Evolutionary conservation across 2,797 vertebrate genomes (phyloP).

Genomic region (Luscinia luscinia): DNA sequence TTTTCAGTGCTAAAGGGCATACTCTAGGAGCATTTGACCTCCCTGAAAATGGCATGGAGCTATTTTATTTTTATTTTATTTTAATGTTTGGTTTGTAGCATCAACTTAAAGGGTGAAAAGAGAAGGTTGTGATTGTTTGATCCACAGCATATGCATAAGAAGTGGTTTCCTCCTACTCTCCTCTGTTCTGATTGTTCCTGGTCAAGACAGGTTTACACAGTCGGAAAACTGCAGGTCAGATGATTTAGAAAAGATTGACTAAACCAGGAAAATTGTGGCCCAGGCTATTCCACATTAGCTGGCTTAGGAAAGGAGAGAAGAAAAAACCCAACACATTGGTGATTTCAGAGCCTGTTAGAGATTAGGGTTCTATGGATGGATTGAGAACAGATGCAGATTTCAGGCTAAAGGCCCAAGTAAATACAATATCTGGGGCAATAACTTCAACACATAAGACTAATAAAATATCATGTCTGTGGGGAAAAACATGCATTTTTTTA

Average conservation of each 20-base stretch:
- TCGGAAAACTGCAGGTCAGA: background rate
- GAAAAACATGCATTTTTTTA: background rate
- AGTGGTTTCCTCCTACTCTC: background rate
- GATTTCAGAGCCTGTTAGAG: background rate
- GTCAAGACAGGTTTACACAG: background rate
- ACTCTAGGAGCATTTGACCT: background rate
- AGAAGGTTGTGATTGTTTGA: background rate
- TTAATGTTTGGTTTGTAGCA: background rate
- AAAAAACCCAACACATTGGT: background rate
- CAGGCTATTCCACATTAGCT: background rate
- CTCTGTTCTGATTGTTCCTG: background rate
- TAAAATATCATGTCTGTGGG: background rate
- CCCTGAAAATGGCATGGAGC: background rate
- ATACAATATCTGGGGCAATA: background rate
- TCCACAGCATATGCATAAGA: background rate
- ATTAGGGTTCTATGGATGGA: background rate
- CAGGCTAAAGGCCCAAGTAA: background rate
- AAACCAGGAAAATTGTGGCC: conserved; percentile 14
- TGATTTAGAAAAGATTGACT: conserved; percentile 10
- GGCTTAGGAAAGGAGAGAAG: background rate
- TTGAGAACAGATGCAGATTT: background rate
- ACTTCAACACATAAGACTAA: background rate
- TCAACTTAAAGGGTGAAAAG: background rate
- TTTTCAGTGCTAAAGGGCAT: background rate
- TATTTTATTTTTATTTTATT: background rate